These are phyloP conservation scores for Diarsia rubi DNA, from an alignment of 2,888 invertebrate species.

Conservation along the genomic window DNA sequence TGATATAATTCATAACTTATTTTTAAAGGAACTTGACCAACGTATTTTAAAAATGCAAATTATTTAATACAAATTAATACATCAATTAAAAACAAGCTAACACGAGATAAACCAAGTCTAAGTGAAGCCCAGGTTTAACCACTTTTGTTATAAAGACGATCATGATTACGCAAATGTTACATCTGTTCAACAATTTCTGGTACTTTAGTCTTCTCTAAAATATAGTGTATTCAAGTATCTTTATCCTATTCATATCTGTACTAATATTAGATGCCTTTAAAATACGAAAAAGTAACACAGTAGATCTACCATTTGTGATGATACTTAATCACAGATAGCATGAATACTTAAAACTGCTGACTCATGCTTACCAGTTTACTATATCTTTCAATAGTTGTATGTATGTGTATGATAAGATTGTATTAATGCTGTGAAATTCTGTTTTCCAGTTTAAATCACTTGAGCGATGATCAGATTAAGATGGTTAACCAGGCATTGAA, in stretches of 20 bases:
- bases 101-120: too few species aligned
- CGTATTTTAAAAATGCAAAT: too few species aligned
- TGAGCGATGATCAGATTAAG: conserved; percentile 85
- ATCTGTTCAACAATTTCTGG: background rate
- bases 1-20: too few species aligned
- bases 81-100: too few species aligned
- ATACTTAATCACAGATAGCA: background rate
- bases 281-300: background rate
- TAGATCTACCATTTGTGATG: background rate
- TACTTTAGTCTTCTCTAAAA: background rate
- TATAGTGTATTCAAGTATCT: background rate
- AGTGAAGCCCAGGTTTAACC: too few species aligned
- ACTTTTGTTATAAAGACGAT: too few species aligned
- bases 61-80: too few species aligned
- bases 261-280: background rate
- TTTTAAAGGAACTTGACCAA: too few species aligned
- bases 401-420: conserved; percentile 1
- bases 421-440: background rate
- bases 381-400: background rate
- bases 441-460: conserved; percentile 83
- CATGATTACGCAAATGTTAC: background rate
- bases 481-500: conserved; percentile 86
- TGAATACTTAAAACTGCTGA: background rate
- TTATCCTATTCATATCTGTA: background rate
- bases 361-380: background rate